Evolutionary conservation across 2,797 vertebrate genomes (phyloP), one percentile per base, ranked within the genome.

Genomic region (Dryobates pubescens): DNA sequence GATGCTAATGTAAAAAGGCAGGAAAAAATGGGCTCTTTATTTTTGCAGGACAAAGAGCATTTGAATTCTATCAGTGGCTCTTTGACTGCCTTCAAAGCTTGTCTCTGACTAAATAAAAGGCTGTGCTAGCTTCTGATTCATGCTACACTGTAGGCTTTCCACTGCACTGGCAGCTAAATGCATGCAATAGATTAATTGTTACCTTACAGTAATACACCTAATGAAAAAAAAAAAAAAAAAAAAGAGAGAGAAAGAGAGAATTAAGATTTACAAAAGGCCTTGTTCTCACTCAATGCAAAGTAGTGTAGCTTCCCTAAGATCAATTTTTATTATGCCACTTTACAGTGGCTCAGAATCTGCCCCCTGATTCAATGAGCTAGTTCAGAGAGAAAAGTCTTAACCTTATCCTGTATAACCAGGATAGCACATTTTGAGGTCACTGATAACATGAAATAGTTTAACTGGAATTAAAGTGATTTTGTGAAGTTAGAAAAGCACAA

Each of bases 71-170:
- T 94, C 94, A 94, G 79, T 78, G 70, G 76, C 80, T 94, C 94
- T 96, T 92, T 95, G 92, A 96, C 88, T 95, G 89, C 91, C 88
- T 94, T 95, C 91, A 86, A 86, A 92, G 91, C 94, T 93, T 91
- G 85, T 73, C 85, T 93, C 89, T 86, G 80, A 88, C 89, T 91
- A 92, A 93, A 96, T 91, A 90, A 95, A 93, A 92, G 84, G 64
- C 69, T 76, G 85, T 82, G 74, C 64, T 91, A 15, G 26, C 57
- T 91, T 82, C 86, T 88, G 54, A 79, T 95, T 93, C 68, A 38
- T 68, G 64, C 71, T 32, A 41, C 61, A 59, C 80, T 88, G 71
- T 7, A 63, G 45, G 61, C 68, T 95, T 88, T 34, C 88, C 82
- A 59, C 32, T 74, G 79, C 84, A 34, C 51, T 36, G 77, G 34